Conservation (phyloP, 2,797 vertebrate species). For the Chromobotia macracanthus region DNA sequence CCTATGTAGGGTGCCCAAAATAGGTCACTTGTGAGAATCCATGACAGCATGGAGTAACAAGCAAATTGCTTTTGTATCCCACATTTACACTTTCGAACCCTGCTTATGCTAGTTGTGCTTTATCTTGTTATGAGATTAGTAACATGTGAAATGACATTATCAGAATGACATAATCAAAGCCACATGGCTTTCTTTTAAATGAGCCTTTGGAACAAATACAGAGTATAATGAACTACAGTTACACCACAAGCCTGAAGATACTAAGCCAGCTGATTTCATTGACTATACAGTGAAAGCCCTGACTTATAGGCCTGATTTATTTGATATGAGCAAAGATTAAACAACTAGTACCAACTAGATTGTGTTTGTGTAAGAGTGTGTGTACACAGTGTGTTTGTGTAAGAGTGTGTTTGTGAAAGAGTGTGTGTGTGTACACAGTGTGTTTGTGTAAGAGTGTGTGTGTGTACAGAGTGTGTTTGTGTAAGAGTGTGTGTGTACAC, state of each 20-base stretch:
- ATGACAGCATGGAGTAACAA: not conserved
- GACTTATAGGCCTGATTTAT: not conserved
- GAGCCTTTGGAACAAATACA: not conserved
- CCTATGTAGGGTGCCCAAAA: too few relatives aligned
- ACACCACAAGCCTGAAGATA: not conserved
- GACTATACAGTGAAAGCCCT: not conserved
- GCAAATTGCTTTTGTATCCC: not conserved
- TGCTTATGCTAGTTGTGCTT: not conserved
- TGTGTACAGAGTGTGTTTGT: too few relatives aligned
- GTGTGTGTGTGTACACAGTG: too few relatives aligned
- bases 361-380: too few relatives aligned
- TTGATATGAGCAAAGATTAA: not conserved
- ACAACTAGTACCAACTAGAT: too few relatives aligned
- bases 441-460: too few relatives aligned
- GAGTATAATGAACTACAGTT: not conserved
- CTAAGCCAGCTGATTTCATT: not conserved
- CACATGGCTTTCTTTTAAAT: not conserved
- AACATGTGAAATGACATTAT: not conserved
- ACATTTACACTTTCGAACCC: not conserved
- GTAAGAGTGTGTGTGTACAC: too few relatives aligned
- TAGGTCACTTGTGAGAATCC: not conserved
- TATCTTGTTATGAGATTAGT: not conserved
- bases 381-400: too few relatives aligned
- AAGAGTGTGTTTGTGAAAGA: too few relatives aligned
- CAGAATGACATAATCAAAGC: too few relatives aligned